Evolutionary conservation across 2,888 invertebrate species (phyloP).

Genomic region (Habroteleia sp.): DNA sequence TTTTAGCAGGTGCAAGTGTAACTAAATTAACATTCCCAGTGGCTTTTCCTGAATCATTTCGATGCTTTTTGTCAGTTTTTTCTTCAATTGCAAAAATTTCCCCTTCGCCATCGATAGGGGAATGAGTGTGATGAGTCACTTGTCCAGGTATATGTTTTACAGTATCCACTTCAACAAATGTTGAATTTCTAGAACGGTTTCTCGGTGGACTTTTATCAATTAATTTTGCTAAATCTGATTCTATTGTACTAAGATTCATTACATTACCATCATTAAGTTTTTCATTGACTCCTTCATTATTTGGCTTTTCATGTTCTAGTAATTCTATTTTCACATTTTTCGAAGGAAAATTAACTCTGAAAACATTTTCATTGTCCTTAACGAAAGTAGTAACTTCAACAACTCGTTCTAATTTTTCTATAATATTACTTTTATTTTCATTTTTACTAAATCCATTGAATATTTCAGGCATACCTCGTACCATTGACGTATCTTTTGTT

Average conservation of each 20-base stretch:
- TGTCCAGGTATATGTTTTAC: slow-evolving; percentile 64
- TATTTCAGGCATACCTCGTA: slow-evolving; percentile 46
- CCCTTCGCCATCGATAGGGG: slow-evolving; percentile 13
- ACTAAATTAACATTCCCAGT: slow-evolving; percentile 80
- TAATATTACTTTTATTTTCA: slow-evolving; percentile 24
- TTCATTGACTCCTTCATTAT: too few species aligned
- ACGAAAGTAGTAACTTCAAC: slow-evolving; percentile 67
- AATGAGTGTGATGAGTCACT: slow-evolving; percentile 38
- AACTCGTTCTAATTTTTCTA: slow-evolving; percentile 61
- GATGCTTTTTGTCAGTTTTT: slow-evolving; percentile 70
- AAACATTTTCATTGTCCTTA: slow-evolving; percentile 45
- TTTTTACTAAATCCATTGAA: slow-evolving; percentile 10
- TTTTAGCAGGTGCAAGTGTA: slow-evolving; percentile 89
- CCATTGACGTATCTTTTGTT: slow-evolving; percentile 30
- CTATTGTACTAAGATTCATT: slow-evolving; percentile 67
- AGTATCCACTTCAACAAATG: slow-evolving; percentile 71
- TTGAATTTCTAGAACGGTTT: slow-evolving; percentile 71
- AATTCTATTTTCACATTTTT: slow-evolving; percentile 65
- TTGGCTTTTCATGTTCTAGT: slow-evolving; percentile 42
- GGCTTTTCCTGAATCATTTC: slow-evolving; percentile 76
- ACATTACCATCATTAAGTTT: slow-evolving; percentile 68
- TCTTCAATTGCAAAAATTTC: slow-evolving; percentile 36
- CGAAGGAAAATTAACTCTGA: slow-evolving; percentile 50
- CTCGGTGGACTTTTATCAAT: slow-evolving; percentile 37
- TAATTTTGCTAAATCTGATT: slow-evolving; percentile 65